Evolutionary conservation across 2,888 invertebrate genomes (phyloP).

Genomic region (Dastarcus helophoroides): DNA sequence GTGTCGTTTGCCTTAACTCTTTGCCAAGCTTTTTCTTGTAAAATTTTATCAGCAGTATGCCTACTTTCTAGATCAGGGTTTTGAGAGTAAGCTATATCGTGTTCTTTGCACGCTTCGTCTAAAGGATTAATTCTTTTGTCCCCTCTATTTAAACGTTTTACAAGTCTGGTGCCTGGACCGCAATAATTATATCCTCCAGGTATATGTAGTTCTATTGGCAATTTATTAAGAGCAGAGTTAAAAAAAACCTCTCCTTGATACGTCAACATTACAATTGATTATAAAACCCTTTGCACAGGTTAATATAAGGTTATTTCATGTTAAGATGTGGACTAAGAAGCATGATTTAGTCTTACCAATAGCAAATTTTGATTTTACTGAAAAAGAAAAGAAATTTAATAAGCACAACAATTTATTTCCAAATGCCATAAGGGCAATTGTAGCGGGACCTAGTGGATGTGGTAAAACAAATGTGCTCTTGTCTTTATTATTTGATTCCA

Average conservation of each 20-base stretch:
- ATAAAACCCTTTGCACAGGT: neutral
- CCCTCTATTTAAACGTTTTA: slow-evolving; percentile 19
- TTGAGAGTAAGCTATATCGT: slow-evolving; percentile 21
- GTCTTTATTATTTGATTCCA: slow-evolving; percentile 23
- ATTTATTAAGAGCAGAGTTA: slow-evolving; percentile 17
- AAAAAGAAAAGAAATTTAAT: slow-evolving; percentile 6
- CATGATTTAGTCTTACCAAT: slow-evolving; percentile 1
- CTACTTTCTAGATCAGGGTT: slow-evolving; percentile 15
- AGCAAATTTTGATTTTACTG: no score
- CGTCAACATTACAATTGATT: slow-evolving; percentile 1
- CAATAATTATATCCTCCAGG: slow-evolving; percentile 16
- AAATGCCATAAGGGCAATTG: slow-evolving; percentile 18
- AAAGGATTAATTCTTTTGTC: slow-evolving; percentile 22
- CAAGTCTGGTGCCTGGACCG: slow-evolving; percentile 16
- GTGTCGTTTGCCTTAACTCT: slow-evolving; percentile 18
- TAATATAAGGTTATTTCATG: neutral
- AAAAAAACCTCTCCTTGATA: slow-evolving; percentile 13
- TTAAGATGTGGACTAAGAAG: slow-evolving; percentile 3
- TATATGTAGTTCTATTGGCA: slow-evolving; percentile 19
- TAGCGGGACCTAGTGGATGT: slow-evolving; percentile 28
- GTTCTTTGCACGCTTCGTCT: slow-evolving; percentile 21
- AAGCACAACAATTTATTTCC: slow-evolving; percentile 24
- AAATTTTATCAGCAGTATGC: slow-evolving; percentile 26
- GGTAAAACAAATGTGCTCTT: slow-evolving; percentile 31
- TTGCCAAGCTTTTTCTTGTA: slow-evolving; percentile 22